A percentile compares a stretch with the other conserved stretches of the same genome.
Conservation (phyloP, 2,797 vertebrate species). For the Coluber constrictor region DNA sequence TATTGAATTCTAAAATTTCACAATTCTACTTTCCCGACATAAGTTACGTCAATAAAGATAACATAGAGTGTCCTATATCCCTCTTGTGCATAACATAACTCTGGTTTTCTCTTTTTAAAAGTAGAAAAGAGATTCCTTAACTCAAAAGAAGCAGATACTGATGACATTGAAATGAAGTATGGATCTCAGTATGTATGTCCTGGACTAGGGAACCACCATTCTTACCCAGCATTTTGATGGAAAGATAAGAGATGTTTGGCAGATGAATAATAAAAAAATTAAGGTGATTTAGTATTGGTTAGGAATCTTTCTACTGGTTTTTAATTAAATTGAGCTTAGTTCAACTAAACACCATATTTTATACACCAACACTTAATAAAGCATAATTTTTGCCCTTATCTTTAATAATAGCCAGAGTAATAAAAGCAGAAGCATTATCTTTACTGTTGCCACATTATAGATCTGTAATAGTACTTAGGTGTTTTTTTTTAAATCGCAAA, state of each 20-base stretch:
- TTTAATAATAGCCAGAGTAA: not conserved
- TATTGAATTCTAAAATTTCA: not conserved
- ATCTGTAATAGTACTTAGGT: not conserved
- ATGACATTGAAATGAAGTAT: not conserved
- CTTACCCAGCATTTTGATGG: not conserved
- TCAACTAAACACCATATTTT: not conserved
- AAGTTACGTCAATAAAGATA: not conserved
- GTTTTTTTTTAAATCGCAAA: not conserved
- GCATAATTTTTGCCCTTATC: not conserved
- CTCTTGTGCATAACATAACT: not conserved
- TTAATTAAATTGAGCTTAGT: not conserved
- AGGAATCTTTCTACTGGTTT: not conserved
- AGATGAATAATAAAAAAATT: not conserved
- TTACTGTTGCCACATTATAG: not conserved
- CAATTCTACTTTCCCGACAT: not conserved
- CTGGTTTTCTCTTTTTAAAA: not conserved
- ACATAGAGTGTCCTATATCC: not conserved
- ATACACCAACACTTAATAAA: not conserved
- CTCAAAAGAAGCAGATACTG: not conserved
- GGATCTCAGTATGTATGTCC: not conserved
- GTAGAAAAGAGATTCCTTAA: not conserved
- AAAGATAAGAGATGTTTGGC: not conserved
- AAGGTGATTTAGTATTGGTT: not conserved
- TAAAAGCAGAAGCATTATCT: not conserved
- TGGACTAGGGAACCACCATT: not conserved